These are phyloP conservation scores for Lagorchestes hirsutus DNA, from an alignment of 2,797 vertebrate genomes.

Conservation along the genomic window DNA sequence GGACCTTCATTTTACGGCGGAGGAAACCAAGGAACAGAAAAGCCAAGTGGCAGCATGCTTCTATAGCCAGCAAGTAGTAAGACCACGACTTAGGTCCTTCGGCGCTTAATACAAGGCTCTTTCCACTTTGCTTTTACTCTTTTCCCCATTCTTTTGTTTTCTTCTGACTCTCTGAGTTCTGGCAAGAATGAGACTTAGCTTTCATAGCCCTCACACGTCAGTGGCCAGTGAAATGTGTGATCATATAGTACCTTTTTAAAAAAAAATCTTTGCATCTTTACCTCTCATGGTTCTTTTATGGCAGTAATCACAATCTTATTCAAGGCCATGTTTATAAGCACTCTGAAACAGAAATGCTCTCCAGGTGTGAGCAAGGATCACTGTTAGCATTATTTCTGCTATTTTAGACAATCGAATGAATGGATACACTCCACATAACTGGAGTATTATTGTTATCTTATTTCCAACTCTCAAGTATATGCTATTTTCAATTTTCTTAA, in stretches of 20 bases:
- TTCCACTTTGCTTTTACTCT: background rate
- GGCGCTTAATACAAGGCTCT: background rate
- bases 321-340: too few species aligned
- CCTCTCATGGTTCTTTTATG: background rate
- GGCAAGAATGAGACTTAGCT: background rate
- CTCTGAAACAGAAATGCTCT: too few species aligned
- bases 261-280: background rate
- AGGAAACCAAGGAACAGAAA: background rate
- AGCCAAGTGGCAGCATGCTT: background rate
- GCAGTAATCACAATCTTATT: background rate
- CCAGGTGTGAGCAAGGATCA: too few species aligned
- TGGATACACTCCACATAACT: background rate
- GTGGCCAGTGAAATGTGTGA: background rate
- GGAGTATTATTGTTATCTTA: slow-evolving; percentile 13
- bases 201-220: background rate
- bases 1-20: background rate
- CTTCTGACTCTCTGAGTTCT: background rate
- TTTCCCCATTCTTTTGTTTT: background rate
- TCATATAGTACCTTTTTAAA: background rate
- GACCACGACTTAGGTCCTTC: background rate
- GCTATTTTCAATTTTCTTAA: slow-evolving; percentile 47
- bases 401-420: background rate
- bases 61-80: background rate
- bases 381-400: too few species aligned
- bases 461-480: slow-evolving; percentile 31